phyloP scores from a whole-genome alignment of 37 sponge, comb jelly and placozoan species.

The Beroe ovata region DNA sequence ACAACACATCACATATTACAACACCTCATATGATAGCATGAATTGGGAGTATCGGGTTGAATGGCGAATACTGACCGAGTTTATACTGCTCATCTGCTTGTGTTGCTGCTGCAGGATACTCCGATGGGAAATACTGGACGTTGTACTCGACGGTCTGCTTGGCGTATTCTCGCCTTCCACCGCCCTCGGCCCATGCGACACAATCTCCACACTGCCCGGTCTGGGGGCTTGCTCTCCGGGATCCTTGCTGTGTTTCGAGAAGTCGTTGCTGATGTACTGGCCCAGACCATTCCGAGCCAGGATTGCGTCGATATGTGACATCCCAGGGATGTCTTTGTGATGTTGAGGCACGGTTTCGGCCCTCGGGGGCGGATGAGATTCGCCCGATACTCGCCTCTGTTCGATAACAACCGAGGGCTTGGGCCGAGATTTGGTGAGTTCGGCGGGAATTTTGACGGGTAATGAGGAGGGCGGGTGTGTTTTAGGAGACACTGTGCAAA shows the following conservation, averaged over 20 bases:
- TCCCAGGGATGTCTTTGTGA: background rate
- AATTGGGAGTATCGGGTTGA: too few species aligned
- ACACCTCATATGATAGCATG: too few species aligned
- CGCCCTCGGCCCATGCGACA: background rate
- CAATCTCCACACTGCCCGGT: background rate
- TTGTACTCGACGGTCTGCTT: slow-evolving; percentile 1
- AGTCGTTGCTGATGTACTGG: slow-evolving; percentile 59
- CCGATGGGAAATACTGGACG: slow-evolving; percentile 19
- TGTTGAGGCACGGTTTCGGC: background rate
- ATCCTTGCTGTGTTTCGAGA: background rate
- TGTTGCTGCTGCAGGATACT: slow-evolving; percentile 65
- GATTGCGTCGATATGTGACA: slow-evolving; percentile 57
- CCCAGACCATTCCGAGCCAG: slow-evolving; percentile 63
- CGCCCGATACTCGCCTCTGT: background rate
- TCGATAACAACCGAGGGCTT: slow-evolving; percentile 60
- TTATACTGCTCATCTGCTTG: slow-evolving; percentile 45
- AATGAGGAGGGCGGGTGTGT: background rate
- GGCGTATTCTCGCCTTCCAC: background rate
- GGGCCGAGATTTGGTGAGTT: slow-evolving; percentile 38
- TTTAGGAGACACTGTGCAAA: background rate
- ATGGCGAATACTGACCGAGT: slow-evolving; percentile 53
- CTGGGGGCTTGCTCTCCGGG: background rate
- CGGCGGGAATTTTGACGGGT: slow-evolving; percentile 60
- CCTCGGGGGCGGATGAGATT: background rate
- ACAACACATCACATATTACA: too few species aligned